phyloP scores from a whole-genome alignment of 2,888 invertebrate species.

The Dendrolimus houi region DNA sequence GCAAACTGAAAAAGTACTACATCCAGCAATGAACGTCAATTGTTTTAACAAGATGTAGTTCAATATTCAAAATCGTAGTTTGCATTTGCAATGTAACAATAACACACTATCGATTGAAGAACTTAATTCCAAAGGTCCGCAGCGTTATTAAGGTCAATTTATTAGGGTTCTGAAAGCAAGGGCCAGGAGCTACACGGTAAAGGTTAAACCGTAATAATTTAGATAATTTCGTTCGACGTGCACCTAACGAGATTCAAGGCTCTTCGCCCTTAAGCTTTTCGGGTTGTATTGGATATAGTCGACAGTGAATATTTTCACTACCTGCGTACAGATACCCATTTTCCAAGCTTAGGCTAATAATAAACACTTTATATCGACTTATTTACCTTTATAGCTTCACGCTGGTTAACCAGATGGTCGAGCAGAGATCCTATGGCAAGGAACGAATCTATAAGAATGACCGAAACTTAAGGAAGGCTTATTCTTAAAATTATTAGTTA shows the following conservation, averaged over 20 bases:
- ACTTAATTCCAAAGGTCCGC: constrained; percentile 25
- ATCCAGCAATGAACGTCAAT: too few species aligned
- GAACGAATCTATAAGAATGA: too few species aligned
- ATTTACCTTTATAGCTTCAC: too few species aligned
- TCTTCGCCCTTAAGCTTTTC: background rate
- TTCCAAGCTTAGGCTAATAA: too few species aligned
- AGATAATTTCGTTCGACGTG: constrained; percentile 14
- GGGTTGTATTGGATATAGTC: background rate
- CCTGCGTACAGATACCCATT: background rate
- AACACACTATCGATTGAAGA: constrained; percentile 22
- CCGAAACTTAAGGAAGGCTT: too few species aligned
- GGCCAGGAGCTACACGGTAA: constrained; percentile 24
- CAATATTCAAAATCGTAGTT: background rate
- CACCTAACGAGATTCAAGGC: background rate
- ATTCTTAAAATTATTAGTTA: too few species aligned
- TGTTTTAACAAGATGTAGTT: too few species aligned
- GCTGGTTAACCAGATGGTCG: too few species aligned
- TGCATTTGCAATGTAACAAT: background rate
- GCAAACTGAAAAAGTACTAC: too few species aligned
- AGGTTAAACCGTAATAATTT: constrained; percentile 38
- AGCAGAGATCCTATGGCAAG: too few species aligned
- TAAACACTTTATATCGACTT: too few species aligned
- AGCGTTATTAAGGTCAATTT: constrained; percentile 44
- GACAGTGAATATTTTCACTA: background rate
- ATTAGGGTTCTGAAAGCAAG: constrained; percentile 36